Evolutionary conservation across 2,797 vertebrate genomes (phyloP).

Genomic region (Clarias pachynema): DNA sequence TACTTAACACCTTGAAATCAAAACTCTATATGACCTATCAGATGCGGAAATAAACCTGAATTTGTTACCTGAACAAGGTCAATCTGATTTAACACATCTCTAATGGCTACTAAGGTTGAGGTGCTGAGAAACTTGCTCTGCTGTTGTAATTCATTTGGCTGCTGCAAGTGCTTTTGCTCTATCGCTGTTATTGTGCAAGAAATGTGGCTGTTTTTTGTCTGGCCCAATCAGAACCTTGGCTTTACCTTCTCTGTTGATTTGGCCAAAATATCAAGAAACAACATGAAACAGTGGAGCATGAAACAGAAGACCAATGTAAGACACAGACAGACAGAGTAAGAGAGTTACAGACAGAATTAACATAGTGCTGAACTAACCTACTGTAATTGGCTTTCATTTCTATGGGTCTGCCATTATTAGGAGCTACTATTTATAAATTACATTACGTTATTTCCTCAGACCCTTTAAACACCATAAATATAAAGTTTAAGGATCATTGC

Average conservation of each 20-base stretch:
- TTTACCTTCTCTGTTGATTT: conserved; percentile 40
- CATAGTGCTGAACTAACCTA: conserved; percentile 2
- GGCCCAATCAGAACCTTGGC: conserved; percentile 62
- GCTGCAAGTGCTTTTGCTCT: conserved; percentile 50
- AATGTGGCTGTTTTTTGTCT: conserved; percentile 62
- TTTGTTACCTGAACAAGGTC: background rate
- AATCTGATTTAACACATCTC: conserved; percentile 16
- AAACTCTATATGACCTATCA: background rate
- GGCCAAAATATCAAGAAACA: conserved; percentile 56
- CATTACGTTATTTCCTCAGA: background rate
- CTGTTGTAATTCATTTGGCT: conserved; percentile 56
- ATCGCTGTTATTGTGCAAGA: conserved; percentile 57
- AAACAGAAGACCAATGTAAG: conserved; percentile 43
- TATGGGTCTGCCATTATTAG: background rate
- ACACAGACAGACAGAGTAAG: conserved; percentile 42
- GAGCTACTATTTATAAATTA: conserved; percentile 1
- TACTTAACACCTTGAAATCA: background rate
- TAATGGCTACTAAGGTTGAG: conserved; percentile 32
- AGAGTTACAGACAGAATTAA: background rate
- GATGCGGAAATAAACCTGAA: background rate
- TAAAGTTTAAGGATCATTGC: background rate
- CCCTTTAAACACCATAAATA: background rate
- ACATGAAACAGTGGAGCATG: conserved; percentile 31
- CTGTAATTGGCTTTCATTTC: conserved; percentile 2
- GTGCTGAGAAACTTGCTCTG: conserved; percentile 38